Evolutionary conservation across 1,140 invertebrate species (phyloP).

Genomic region (Calliphora vicina): DNA sequence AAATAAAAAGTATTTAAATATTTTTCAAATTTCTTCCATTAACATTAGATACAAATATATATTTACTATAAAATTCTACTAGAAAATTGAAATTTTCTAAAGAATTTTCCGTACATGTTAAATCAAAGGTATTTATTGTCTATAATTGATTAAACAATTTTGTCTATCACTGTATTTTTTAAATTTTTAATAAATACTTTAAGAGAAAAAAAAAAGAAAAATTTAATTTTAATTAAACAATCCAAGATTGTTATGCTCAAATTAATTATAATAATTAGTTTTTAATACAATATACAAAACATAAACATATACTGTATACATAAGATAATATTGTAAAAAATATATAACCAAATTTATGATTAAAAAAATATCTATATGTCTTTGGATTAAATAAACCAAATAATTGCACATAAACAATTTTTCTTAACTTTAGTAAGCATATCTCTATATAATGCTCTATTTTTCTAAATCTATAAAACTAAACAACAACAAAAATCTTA

Average conservation of each 20-base stretch:
- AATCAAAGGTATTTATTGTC: no score
- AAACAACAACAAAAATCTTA: not conserved
- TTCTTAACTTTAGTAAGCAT: constrained; percentile 11
- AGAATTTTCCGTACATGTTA: no score
- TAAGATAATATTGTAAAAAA: not conserved
- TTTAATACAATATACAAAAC: not conserved
- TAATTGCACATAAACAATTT: not conserved
- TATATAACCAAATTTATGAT: not conserved
- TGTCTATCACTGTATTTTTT: not conserved
- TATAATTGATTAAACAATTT: not conserved
- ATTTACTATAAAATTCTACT: no score
- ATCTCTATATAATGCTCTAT: constrained; percentile 16
- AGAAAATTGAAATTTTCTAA: no score
- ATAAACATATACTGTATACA: no score
- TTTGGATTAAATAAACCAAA: not conserved
- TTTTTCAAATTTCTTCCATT: no score
- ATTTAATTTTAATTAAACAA: not conserved
- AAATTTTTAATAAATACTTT: not conserved
- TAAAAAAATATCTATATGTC: not conserved
- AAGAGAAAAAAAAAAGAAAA: not conserved
- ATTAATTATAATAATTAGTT: not conserved
- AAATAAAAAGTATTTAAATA: no score
- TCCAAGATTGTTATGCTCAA: not conserved
- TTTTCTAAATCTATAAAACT: constrained; percentile 23
- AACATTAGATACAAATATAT: no score